Base-by-base conservation (phyloP, 2,113 vertebrate genomes). In the Microcebus tavaratra region DNA sequence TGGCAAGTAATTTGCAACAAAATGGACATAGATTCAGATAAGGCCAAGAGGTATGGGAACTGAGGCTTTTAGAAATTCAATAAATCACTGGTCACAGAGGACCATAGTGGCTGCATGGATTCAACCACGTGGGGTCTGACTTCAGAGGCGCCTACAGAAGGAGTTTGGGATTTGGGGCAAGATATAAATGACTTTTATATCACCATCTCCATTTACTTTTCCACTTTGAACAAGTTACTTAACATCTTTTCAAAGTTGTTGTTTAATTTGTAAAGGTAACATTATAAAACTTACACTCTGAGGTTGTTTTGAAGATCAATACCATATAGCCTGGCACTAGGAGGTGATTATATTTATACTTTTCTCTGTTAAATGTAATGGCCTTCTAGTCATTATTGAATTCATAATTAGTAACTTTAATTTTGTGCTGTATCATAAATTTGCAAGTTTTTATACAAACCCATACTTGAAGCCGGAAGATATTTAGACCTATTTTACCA, bases 241-340 rank as follows among this genome's bases (percentile, higher is more conserved):
- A 93, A 15, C 4, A 67, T 59, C 3, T 36, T 20, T 73, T 83
- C 45, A 59, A 85, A 85, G 1, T 4, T 72, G 5, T 45, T 78
- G 5, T 95, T 84, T 75, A 23, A 27, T 76, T 29, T 67, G 2
- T 65, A 91, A 81, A 67, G 10, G 70, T 50, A 50, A 17, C 21
- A 70, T 68, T 61, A 45, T 29, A 83, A 53, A 34, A 2, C 2
- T 65, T 39, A 57, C 1, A 0, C 80, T 10, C 31, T 85, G 91
- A 42, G 6, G 6, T 82, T 63, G 53, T 53, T 82, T 89, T 92
- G 36, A 95, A 73, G 17, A 87, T 73, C 70, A 23, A 90, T 79
- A 50, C 4, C 13, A 45, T 53, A 75, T 15, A 42, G 1, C 5
- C 15, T 81, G 6, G 9, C 2, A 23, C 34, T 29, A 36, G 21